Percentiles rank a stretch among this genome's conserved stretches.
These are phyloP conservation scores for Tyrophagus putrescentiae DNA, from an alignment of 1,140 invertebrate species.

Conservation along the genomic window DNA sequence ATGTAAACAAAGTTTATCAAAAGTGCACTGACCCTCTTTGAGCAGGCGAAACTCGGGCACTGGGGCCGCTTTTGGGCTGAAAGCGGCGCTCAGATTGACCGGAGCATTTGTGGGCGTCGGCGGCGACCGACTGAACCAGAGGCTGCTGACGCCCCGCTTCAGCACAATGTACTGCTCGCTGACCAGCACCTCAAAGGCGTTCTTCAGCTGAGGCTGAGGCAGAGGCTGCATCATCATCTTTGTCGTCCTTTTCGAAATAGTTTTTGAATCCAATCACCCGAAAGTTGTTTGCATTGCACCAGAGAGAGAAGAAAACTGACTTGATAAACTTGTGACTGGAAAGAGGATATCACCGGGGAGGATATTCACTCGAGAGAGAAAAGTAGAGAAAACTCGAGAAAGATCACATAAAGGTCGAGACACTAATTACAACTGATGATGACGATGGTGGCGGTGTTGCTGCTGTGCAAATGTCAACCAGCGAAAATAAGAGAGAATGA, in stretches of 20 bases:
- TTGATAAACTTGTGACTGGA: neutral
- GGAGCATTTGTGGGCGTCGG: neutral
- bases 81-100: neutral
- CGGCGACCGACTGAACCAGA: neutral
- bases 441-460: no score
- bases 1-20: neutral
- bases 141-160: neutral
- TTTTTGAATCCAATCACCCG: neutral
- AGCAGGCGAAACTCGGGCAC: neutral
- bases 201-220: no score
- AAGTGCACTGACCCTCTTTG: neutral
- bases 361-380: neutral
- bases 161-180: conserved; percentile 10
- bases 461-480: no score
- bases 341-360: neutral
- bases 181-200: conserved; percentile 10
- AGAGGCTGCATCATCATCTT: no score
- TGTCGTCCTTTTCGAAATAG: no score
- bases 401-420: no score
- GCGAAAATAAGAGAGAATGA: no score
- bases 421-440: no score
- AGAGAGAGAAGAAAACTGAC: neutral
- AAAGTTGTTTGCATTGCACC: neutral
- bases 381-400: no score
- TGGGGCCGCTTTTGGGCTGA: neutral